Evolutionary conservation across 2,797 vertebrate genomes (phyloP).

Genomic region (Syndactyla subalaris): DNA sequence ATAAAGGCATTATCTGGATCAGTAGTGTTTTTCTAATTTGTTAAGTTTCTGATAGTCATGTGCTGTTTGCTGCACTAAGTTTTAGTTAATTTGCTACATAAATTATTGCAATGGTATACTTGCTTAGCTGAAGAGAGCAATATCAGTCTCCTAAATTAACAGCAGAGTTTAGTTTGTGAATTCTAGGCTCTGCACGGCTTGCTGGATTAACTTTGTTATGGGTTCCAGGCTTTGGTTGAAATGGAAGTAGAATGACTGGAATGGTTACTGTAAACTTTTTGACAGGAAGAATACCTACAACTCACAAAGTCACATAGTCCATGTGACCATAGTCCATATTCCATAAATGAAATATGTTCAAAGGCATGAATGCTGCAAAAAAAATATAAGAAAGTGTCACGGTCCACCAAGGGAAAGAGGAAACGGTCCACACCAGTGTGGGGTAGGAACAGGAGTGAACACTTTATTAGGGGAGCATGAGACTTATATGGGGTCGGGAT

Average conservation of each 20-base stretch:
- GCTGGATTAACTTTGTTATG: background rate
- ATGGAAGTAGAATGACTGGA: background rate
- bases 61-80: background rate
- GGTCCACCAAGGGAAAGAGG: too few species aligned
- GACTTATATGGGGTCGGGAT: too few species aligned
- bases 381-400: background rate
- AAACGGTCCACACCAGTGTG: too few species aligned
- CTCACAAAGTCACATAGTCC: background rate
- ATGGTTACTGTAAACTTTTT: background rate
- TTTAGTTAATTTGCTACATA: background rate
- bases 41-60: background rate
- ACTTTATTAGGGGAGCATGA: too few species aligned
- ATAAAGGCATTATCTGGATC: background rate
- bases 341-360: background rate
- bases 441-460: too few species aligned
- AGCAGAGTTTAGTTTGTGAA: background rate
- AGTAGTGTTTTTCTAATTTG: background rate
- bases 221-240: background rate
- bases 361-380: background rate
- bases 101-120: background rate
- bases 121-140: background rate
- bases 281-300: background rate
- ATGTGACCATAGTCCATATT: background rate
- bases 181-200: background rate
- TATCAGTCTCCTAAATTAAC: background rate